These are phyloP conservation scores for Drosophila equinoxialis DNA, from an alignment of 1,140 invertebrate species.

Conservation along the genomic window DNA sequence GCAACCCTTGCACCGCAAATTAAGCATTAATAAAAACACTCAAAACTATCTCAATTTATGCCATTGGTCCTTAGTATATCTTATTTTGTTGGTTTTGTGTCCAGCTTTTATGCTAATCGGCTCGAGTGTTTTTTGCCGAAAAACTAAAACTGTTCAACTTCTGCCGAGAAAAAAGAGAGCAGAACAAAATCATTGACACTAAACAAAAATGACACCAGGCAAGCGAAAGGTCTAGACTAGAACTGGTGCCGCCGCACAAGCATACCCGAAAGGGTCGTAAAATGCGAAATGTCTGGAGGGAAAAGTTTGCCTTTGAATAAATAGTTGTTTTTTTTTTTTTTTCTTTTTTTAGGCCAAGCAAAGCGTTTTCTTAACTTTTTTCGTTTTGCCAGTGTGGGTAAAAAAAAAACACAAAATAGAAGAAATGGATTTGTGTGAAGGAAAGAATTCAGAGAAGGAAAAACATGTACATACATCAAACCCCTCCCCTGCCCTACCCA, in stretches of 20 bases:
- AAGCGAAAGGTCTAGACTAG: constrained; percentile 74
- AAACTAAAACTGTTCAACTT: background rate
- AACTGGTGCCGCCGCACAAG: constrained; percentile 14
- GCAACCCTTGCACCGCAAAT: constrained; percentile 4
- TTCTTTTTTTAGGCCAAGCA: constrained; percentile 26
- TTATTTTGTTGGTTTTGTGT: constrained; percentile 20
- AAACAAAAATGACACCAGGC: constrained; percentile 74
- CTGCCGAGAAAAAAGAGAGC: constrained; percentile 17
- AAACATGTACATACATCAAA: constrained; percentile 30
- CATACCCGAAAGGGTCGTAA: constrained; percentile 61
- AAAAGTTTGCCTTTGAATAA: constrained; percentile 35
- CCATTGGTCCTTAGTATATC: constrained; percentile 41
- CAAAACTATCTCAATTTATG: constrained; percentile 12
- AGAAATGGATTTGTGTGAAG: constrained; percentile 55
- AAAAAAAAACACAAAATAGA: constrained; percentile 43
- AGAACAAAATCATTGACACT: constrained; percentile 51
- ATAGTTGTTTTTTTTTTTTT: constrained; percentile 55
- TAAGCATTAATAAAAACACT: constrained; percentile 16
- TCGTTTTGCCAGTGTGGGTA: constrained; percentile 14
- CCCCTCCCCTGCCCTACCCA: constrained; percentile 22
- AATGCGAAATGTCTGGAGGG: constrained; percentile 53
- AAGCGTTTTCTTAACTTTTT: constrained; percentile 44
- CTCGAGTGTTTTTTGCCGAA: constrained; percentile 33
- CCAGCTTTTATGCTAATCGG: constrained; percentile 64
- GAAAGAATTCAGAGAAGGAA: background rate